Base-by-base conservation (phyloP, 2,113 vertebrate species). In the Megaptera novaeangliae region DNA sequence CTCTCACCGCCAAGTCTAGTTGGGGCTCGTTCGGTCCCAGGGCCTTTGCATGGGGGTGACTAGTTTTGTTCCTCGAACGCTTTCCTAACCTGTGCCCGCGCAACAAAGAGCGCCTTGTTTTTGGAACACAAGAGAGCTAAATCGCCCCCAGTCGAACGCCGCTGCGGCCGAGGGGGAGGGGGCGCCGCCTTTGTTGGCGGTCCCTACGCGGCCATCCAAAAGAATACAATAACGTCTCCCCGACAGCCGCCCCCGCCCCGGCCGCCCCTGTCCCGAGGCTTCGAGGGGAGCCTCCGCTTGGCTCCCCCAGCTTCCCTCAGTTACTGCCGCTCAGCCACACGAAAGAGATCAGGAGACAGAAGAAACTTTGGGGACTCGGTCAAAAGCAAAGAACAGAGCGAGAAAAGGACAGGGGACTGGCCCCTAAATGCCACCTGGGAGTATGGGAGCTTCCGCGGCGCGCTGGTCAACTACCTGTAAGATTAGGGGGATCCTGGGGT, bases 71-170 rank as follows among this genome's bases (percentile, higher is more conserved):
- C 29, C 66, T 31, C n/a, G 23, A 78, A 68, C 8, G 34, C 49
- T 86, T 80, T 91, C 68, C 83, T 94, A 94, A 96, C 89, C 74
- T 96, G 92, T 49, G 20, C 44, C 75, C 14, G 2, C 39, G 46
- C 94, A 72, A 97, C 97, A 97, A 97, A 92, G 87, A 69, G n/a
- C 17, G 55, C 78, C 91, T 95, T 95, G 91, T 97, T 55, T 71
- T 94, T 75, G 68, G 66, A 68, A 63, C 61, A 74, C 71, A 17
- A 66, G 80, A 20, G 61, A 59, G 57, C 20, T 63, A 91, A 95
- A 44, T 94, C 20, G 13, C 36, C 72, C 77, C 23, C 6, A 69
- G 41, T 59, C 63, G 59, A 72, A 80, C 0, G 39, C 64, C 3
- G 0, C 27, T 0, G 66, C 0, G 36, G 59, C 77, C 1, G 6